Conservation (phyloP, 2,797 vertebrate species). For the Threskiornis aethiopicus region DNA sequence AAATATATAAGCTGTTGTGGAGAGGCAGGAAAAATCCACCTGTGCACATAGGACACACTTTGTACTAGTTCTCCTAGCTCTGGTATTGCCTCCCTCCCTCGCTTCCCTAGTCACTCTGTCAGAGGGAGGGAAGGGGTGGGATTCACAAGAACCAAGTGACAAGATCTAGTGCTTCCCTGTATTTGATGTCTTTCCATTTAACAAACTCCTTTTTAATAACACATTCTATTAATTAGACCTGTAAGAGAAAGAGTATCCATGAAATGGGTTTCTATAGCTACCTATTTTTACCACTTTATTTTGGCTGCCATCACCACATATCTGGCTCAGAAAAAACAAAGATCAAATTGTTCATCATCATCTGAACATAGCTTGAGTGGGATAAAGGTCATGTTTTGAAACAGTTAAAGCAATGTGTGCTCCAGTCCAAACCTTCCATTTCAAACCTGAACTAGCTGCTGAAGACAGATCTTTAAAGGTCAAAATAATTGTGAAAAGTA, state of each 20-base stretch:
- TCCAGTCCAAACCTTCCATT: neutral
- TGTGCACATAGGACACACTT: rapidly evolving
- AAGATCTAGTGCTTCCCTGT: neutral
- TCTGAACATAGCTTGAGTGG: neutral
- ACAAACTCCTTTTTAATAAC: neutral
- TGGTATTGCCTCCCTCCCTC: neutral
- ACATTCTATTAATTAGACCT: neutral
- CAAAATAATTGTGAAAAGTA: neutral
- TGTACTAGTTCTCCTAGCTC: neutral
- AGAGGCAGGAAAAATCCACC: neutral
- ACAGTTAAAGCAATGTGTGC: neutral
- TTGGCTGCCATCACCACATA: neutral
- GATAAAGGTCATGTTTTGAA: neutral
- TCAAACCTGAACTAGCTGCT: neutral
- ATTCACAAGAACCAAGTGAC: neutral
- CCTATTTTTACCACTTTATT: neutral
- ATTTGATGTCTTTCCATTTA: neutral
- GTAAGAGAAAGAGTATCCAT: neutral
- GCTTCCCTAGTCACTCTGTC: neutral
- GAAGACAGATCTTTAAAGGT: neutral
- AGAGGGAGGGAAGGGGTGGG: neutral
- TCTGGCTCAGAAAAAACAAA: neutral
- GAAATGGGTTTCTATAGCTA: neutral
- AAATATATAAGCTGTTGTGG: neutral
- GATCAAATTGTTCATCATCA: neutral